These are phyloP conservation scores for Notospermus geniculatus DNA, from an alignment of 1,140 invertebrate species.

Conservation along the genomic window DNA sequence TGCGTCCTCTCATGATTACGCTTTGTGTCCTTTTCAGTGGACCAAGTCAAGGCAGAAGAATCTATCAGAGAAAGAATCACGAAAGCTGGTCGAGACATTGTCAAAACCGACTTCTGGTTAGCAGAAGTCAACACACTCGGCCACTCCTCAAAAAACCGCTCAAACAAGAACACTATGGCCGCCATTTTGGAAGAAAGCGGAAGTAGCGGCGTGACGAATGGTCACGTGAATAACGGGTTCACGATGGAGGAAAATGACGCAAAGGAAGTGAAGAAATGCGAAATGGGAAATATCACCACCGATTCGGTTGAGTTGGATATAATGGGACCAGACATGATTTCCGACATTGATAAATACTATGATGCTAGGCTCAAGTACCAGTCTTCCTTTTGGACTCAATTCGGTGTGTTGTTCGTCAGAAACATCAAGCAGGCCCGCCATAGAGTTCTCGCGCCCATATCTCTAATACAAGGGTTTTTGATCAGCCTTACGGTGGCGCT, in stretches of 20 bases:
- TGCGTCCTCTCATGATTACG: too few species aligned
- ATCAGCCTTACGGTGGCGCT: conserved; percentile 73
- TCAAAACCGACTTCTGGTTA: conserved; percentile 29
- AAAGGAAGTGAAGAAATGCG: too few species aligned
- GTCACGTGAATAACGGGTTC: too few species aligned
- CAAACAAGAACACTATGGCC: too few species aligned
- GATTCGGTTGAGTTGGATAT: too few species aligned
- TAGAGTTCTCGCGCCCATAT: conserved; percentile 75
- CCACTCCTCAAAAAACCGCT: conserved; percentile 6
- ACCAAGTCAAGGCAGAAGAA: conserved; percentile 71
- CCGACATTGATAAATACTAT: too few species aligned
- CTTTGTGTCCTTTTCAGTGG: conserved; percentile 62
- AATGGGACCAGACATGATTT: too few species aligned
- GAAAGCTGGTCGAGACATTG: conserved; percentile 54
- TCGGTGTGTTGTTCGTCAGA: conserved; percentile 72
- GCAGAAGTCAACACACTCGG: conserved; percentile 51
- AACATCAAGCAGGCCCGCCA: conserved; percentile 80
- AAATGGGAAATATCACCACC: neutral
- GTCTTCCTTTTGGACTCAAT: conserved; percentile 78
- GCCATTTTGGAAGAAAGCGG: too few species aligned
- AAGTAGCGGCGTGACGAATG: too few species aligned
- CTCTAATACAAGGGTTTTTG: conserved; percentile 77
- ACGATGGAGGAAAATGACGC: too few species aligned
- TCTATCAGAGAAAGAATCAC: conserved; percentile 71
- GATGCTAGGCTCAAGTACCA: conserved; percentile 63